These are phyloP conservation scores for Scaeva pyrastri DNA, from an alignment of 2,888 invertebrate species.

Conservation along the genomic window DNA sequence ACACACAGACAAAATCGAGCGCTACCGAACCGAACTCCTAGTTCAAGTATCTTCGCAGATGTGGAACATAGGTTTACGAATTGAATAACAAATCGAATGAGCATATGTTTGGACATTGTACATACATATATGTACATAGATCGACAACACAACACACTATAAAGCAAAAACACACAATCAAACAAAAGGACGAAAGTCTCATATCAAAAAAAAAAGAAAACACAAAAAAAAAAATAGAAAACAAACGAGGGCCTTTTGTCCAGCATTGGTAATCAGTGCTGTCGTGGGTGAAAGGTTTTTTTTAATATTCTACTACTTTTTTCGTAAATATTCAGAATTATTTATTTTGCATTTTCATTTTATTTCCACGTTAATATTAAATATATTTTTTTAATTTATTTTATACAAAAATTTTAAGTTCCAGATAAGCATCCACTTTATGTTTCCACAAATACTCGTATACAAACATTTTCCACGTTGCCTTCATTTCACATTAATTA, in stretches of 20 bases:
- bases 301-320: no score
- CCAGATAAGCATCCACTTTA: no score
- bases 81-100: constrained; percentile 75
- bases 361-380: no score
- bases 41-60: constrained; percentile 33
- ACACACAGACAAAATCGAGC: constrained; percentile 17
- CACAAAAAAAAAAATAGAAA: not conserved
- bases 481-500: no score
- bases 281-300: not conserved
- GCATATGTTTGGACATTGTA: constrained; percentile 70
- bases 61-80: constrained; percentile 65
- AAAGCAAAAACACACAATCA: constrained; percentile 39
- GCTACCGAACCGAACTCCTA: constrained; percentile 18
- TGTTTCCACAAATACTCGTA: no score
- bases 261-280: not conserved
- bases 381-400: no score
- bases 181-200: constrained; percentile 52
- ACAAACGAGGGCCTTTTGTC: constrained; percentile 42
- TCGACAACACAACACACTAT: constrained; percentile 15
- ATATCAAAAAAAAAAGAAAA: no score
- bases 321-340: no score
- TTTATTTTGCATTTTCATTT: no score
- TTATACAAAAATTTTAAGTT: no score
- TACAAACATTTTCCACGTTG: no score
- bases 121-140: no score